Base-by-base conservation (phyloP, 1,140 invertebrate genomes). In the Drosophila baimaii region DNA sequence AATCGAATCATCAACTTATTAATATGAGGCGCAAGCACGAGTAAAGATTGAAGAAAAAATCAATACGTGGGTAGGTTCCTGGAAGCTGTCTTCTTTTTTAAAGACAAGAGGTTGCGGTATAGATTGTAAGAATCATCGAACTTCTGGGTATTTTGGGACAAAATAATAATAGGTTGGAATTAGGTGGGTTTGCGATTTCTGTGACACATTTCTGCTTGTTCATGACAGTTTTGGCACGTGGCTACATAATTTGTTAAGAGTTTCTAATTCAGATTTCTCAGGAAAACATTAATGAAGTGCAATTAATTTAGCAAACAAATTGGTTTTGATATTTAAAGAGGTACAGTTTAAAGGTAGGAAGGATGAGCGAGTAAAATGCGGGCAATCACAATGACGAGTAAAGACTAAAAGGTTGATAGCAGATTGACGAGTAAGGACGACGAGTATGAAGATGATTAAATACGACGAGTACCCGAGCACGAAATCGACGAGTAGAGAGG, bases 1-100 rank as follows among this genome's bases (percentile, higher is more conserved):
- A 54, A 54, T 54, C 51, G 51, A 23, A 54, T 54, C 31, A 54
- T 54, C 21, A 54, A 54, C 31, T 54, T 54, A 23, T 54, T 35
- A 54, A 23, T 23, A n/a, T 35, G 13, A 6, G 13, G 5, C 13
- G 19, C 51, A 54, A 35, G 51, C 51, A 35, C 31, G 31, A 35
- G 13, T 35, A 10, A 35, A 23, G 51, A 23, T 35, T 35, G 13
- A 8, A 9, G 19, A 23, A n/a, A 54, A 54, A 54, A 54, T 35
- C 51, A 54, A 54, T 54, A 54, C 4, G 13, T 35, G 51, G 1
- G 8, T n/a, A 54, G 15, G 19, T 35, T 54, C 51, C 15, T 21
- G 17, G 17, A 19, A 52, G 29, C 49, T 54, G 51, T 54, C 13
- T 23, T 3, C 13, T 2, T 35, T 33, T 35, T 54, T 33, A 35